phyloP scores from a whole-genome alignment of 2,113 vertebrate genomes.

The Notechis scutatus region DNA sequence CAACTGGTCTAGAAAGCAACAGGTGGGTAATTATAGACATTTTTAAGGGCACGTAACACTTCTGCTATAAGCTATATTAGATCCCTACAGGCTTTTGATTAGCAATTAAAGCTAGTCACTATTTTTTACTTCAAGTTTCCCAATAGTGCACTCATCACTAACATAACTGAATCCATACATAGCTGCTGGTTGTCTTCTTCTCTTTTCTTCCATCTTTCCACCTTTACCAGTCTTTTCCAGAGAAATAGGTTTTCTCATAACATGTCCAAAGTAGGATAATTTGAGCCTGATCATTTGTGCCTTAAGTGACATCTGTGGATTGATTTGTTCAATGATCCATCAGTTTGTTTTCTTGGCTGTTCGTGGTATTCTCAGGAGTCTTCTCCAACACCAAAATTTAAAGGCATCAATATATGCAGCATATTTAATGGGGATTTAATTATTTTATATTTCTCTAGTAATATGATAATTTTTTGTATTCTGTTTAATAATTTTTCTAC shows the following conservation, averaged over 20 bases:
- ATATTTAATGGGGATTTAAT: neutral
- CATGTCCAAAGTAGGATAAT: neutral
- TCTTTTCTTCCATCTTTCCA: neutral
- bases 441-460: neutral
- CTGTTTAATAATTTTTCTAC: neutral
- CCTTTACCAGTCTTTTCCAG: neutral
- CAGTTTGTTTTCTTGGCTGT: neutral
- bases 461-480: neutral
- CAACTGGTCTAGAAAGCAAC: neutral
- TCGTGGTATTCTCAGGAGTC: neutral
- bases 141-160: neutral
- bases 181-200: neutral
- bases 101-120: neutral
- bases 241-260: neutral
- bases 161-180: neutral
- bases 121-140: neutral
- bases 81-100: neutral
- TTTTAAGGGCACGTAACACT: neutral
- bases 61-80: neutral
- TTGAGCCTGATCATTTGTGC: neutral
- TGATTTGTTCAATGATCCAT: neutral
- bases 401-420: neutral
- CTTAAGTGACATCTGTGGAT: neutral
- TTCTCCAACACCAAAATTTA: neutral
- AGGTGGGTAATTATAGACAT: neutral